Conservation (phyloP, 2,888 invertebrate species). For the Eristalinus sepulchralis region DNA sequence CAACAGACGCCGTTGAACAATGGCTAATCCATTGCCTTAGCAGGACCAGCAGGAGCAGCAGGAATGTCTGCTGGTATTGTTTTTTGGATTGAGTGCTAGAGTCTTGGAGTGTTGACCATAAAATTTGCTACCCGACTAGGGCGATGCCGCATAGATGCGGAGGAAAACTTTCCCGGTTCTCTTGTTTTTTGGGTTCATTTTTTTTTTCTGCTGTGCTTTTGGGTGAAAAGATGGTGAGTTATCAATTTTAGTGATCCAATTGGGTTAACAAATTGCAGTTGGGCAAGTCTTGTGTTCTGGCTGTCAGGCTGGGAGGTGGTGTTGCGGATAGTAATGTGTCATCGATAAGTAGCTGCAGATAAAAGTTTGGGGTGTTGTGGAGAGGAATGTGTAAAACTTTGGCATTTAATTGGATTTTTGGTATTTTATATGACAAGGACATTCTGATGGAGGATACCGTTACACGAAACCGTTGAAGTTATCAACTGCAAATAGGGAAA, state of each 20-base stretch:
- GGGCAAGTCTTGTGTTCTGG: conserved; percentile 58
- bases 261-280: conserved; percentile 68
- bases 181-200: not conserved
- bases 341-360: conserved; percentile 60
- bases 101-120: conserved; percentile 62
- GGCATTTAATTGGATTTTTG: conserved; percentile 41
- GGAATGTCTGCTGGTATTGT: conserved; percentile 62
- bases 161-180: conserved; percentile 20
- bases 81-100: conserved; percentile 59
- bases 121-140: conserved; percentile 43
- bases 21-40: conserved; percentile 62
- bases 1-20: conserved; percentile 65
- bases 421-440: conserved; percentile 7
- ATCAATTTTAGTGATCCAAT: conserved; percentile 71
- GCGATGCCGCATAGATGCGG: conserved; percentile 7
- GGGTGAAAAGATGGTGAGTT: conserved; percentile 23
- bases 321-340: conserved; percentile 63
- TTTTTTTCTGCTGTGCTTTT: not conserved
- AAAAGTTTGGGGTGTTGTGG: conserved; percentile 14
- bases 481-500: too few relatives aligned
- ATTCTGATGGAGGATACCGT: too few relatives aligned
- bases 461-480: too few relatives aligned
- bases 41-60: conserved; percentile 37
- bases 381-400: conserved; percentile 21
- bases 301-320: conserved; percentile 54